phyloP scores from a whole-genome alignment of 2,113 vertebrate species.

The Varanus komodoensis region DNA sequence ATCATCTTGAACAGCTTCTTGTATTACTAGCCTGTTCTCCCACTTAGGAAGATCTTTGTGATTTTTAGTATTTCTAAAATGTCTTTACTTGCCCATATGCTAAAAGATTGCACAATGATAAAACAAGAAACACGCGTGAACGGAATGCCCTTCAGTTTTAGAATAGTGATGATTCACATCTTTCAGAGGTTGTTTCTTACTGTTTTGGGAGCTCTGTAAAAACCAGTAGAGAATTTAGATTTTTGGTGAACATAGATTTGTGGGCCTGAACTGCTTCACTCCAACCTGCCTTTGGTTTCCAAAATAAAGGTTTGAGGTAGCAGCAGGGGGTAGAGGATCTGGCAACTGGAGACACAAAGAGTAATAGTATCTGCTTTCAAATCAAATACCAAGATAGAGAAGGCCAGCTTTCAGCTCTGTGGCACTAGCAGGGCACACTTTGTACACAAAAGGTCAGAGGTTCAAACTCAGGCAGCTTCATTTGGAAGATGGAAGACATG shows the following conservation, averaged over 20 bases:
- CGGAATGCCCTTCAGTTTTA: background rate
- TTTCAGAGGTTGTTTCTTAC: background rate
- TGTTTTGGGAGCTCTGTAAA: background rate
- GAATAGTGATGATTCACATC: background rate
- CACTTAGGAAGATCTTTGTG: background rate
- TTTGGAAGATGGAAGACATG: background rate
- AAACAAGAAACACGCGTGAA: background rate
- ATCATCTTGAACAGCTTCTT: background rate
- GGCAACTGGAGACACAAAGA: background rate
- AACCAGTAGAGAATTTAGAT: background rate
- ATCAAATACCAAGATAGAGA: background rate
- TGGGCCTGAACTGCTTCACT: background rate
- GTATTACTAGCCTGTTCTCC: background rate
- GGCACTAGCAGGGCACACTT: background rate
- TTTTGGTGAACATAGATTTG: background rate
- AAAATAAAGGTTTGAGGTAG: background rate
- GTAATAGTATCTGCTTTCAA: background rate
- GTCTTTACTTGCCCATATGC: background rate
- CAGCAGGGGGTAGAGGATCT: background rate
- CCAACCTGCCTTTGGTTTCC: background rate
- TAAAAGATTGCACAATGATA: background rate
- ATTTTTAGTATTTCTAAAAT: background rate
- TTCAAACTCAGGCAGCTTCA: background rate
- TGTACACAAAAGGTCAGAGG: too few species aligned
- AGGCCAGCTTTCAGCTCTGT: background rate